A percentile compares a stretch with the other conserved stretches of the same genome.
Evolutionary conservation across 1,140 invertebrate genomes (phyloP).

Genomic region (Habropoda laboriosa): DNA sequence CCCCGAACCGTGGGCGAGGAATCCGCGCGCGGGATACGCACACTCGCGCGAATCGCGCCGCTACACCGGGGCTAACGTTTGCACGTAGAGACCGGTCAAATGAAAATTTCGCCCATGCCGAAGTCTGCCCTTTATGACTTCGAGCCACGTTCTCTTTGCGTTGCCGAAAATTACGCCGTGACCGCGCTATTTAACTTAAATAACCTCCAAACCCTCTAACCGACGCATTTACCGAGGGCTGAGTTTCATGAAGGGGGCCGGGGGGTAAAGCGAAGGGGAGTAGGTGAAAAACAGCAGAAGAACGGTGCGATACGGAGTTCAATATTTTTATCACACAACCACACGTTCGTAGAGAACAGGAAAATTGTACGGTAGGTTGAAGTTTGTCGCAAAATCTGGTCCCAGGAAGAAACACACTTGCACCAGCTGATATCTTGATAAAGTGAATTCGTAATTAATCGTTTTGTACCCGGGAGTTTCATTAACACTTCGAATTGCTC

Average conservation of each 20-base stretch:
- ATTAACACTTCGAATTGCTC: not conserved
- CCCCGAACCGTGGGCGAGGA: not conserved
- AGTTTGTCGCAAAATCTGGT: not conserved
- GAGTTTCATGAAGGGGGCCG: too few species aligned
- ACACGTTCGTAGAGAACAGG: not conserved
- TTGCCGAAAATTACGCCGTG: constrained; percentile 43
- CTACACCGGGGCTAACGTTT: constrained; percentile 16
- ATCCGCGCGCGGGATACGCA: constrained; percentile 47
- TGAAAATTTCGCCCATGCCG: constrained; percentile 61
- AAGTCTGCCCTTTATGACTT: constrained; percentile 57
- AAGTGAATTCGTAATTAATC: constrained; percentile 20
- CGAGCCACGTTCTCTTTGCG: constrained; percentile 9
- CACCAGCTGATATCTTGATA: not conserved
- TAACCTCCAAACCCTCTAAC: not conserved
- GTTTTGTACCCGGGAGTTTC: not conserved
- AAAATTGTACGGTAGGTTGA: too few species aligned
- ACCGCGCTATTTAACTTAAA: constrained; percentile 39
- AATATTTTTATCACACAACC: not conserved
- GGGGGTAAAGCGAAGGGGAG: not conserved
- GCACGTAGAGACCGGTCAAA: constrained; percentile 32
- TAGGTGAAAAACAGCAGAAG: too few species aligned
- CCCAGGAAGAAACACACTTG: not conserved
- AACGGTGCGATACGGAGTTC: not conserved
- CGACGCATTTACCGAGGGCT: too few species aligned
- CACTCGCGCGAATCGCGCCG: not conserved